phyloP scores from a whole-genome alignment of 2,797 vertebrate genomes.

The Nannoperca australis region DNA sequence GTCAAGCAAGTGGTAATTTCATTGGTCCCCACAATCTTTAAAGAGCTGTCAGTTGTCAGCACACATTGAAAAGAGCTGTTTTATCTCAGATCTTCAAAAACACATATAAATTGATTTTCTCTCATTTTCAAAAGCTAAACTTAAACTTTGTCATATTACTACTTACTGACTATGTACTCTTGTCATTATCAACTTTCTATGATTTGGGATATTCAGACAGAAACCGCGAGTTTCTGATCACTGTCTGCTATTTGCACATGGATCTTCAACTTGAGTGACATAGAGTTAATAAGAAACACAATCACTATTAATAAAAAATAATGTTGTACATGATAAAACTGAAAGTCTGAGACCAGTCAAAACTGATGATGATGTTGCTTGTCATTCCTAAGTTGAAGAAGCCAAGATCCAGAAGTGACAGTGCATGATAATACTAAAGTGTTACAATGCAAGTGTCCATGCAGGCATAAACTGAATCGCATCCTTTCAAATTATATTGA shows the following conservation, averaged over 20 bases:
- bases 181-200: neutral
- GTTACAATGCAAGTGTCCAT: conserved; percentile 4
- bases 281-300: conserved; percentile 6
- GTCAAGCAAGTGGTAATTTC: conserved; percentile 41
- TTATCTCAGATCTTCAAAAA: conserved; percentile 16
- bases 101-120: neutral
- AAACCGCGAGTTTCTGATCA: neutral
- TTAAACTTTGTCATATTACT: neutral
- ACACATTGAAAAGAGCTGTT: conserved; percentile 18
- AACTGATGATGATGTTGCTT: neutral
- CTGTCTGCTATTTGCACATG: neutral
- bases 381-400: neutral
- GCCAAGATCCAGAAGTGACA: conserved; percentile 12
- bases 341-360: conserved; percentile 7
- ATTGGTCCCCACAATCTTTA: conserved; percentile 26
- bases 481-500: conserved; percentile 5
- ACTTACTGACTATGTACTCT: neutral
- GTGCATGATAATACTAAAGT: neutral
- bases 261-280: neutral
- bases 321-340: neutral
- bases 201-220: neutral
- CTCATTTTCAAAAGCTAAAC: conserved; percentile 15
- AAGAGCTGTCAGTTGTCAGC: conserved; percentile 28
- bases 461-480: neutral
- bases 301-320: neutral